Conservation (phyloP, 2,888 invertebrate species). For the Diaperis boleti region DNA sequence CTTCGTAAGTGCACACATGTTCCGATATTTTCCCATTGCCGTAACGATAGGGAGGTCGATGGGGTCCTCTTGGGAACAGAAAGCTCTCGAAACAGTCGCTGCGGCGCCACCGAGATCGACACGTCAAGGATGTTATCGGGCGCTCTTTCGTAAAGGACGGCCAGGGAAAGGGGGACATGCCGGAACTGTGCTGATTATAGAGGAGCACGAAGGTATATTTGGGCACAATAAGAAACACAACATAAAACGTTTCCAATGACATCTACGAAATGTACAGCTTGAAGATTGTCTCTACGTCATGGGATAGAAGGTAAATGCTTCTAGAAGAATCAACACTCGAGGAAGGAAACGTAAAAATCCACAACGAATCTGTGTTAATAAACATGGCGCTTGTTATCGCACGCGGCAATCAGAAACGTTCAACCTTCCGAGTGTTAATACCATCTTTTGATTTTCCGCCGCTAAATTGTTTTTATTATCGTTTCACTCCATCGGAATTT, state of each 20-base stretch:
- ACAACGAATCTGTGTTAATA: constrained; percentile 7
- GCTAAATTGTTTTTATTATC: background rate
- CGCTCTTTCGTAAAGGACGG: constrained; percentile 28
- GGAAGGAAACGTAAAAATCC: constrained; percentile 22
- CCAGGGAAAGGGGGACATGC: no score
- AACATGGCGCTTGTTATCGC: constrained; percentile 3
- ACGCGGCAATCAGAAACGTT: background rate
- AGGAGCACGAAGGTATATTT: no score
- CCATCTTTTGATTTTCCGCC: background rate
- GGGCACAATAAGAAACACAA: no score
- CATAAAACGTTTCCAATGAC: no score
- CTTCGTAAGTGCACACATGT: constrained; percentile 12
- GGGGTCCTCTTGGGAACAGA: constrained; percentile 11
- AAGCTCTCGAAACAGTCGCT: constrained; percentile 15
- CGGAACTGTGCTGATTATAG: no score
- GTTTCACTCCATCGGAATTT: background rate
- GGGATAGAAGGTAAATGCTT: constrained; percentile 8
- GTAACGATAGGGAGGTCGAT: constrained; percentile 16
- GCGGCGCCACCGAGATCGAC: constrained; percentile 23
- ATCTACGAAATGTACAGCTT: no score
- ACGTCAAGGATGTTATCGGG: constrained; percentile 28
- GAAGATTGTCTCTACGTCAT: no score
- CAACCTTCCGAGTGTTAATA: background rate
- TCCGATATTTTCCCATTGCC: constrained; percentile 15
- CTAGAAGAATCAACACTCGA: constrained; percentile 7